Base-by-base conservation (phyloP, 2,797 vertebrate species). In the Cynopterus sphinx region DNA sequence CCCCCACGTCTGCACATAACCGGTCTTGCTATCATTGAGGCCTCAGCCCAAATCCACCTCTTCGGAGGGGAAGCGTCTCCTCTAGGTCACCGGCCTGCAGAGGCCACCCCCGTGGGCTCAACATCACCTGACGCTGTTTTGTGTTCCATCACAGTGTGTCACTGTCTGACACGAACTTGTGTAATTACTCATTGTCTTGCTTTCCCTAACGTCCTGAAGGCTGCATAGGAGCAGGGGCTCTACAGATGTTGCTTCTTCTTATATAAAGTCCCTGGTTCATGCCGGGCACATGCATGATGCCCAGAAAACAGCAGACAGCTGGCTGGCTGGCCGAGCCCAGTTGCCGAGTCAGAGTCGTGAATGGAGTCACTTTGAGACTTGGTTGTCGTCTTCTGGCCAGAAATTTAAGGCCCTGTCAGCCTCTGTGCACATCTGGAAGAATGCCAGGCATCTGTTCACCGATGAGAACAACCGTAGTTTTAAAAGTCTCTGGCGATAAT, bases 251-350 rank as follows among this genome's bases (percentile, higher is more conserved):
- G 1, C 17, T 43, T 10, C 16, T 9, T 55, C 57, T 71, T 55
- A 41, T 1, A 19, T 24, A 2, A 24, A 74, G 9, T 73, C 81
- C 55, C 41, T 71, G 31, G 3, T 9, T 28, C 19, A 8, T 2
- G 13, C 19, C 51, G 24, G 41, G 17, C 0, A 0, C 0, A 0
- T 28, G 21, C 2, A 5, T 26, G 33, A 43, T 36, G 24, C 39
- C 31, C 9, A 4, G 83, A 17, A 79, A 17, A 26, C 16, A 10
- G 39, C 4, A 15, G 49, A 0, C 3, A 21, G 49, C 0, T 4
- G 22, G 31, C 5, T 0, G 9, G 22, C 1, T 49, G 26, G 24
- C 11, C 24, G 57, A 59, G 28, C 46, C 43, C 16, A 3, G 36
- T 51, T 11, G 11, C 21, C 55, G 24, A 86, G 59, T 79, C 61